These are phyloP conservation scores for Nymphalis urticae DNA, from an alignment of 2,888 invertebrate species.

Conservation along the genomic window DNA sequence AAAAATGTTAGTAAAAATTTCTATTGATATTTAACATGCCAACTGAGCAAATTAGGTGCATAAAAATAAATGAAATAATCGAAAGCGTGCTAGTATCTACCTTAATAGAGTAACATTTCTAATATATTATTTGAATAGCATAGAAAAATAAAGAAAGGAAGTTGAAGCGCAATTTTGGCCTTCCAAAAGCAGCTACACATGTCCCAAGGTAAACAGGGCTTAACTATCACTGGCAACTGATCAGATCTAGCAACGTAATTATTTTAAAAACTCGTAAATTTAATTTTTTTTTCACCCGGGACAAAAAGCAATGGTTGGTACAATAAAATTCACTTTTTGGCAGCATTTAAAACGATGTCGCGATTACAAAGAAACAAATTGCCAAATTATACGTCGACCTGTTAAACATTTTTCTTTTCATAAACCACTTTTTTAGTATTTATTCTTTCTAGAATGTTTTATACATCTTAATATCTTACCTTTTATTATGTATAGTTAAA, in stretches of 20 bases:
- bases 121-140: too few relatives aligned
- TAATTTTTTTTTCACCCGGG: constrained; percentile 16
- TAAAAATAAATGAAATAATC: background rate
- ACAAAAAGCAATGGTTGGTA: constrained; percentile 25
- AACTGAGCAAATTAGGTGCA: background rate
- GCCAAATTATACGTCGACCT: constrained; percentile 56
- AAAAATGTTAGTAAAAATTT: constrained; percentile 7
- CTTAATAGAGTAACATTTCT: background rate
- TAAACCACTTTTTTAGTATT: constrained; percentile 28
- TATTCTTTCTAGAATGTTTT: background rate
- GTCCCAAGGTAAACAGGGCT: constrained; percentile 35
- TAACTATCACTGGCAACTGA: constrained; percentile 62
- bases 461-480: too few relatives aligned
- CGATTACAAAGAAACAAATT: constrained; percentile 50
- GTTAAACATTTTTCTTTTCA: constrained; percentile 43
- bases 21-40: constrained; percentile 3
- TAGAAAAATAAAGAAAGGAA: background rate
- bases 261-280: constrained; percentile 46
- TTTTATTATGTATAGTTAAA: too few relatives aligned
- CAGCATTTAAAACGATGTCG: constrained; percentile 46
- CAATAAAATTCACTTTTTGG: constrained; percentile 44
- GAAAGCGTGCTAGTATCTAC: background rate
- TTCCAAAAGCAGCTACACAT: background rate
- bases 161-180: background rate
- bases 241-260: constrained; percentile 57